Evolutionary conservation across 1,140 invertebrate genomes (phyloP).

Genomic region (Wiebesia pumilae): DNA sequence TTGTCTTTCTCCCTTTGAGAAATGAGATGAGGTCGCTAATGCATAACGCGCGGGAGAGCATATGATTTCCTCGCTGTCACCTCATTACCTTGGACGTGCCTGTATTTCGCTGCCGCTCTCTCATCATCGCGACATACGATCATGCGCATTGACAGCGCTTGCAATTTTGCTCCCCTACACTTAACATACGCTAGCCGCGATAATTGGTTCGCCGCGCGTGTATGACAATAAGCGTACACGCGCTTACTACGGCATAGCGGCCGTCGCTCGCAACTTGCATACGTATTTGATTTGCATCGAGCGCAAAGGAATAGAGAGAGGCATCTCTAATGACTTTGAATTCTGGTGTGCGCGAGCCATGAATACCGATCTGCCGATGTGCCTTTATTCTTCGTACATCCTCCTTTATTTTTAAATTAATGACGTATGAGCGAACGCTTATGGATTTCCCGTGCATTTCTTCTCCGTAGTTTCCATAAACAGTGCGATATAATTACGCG

Average conservation of each 20-base stretch:
- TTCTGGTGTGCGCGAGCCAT: neutral
- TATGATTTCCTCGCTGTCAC: conserved; percentile 55
- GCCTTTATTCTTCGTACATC: neutral
- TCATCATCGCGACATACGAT: conserved; percentile 57
- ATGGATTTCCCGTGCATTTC: too few relatives aligned
- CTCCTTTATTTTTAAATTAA: too few relatives aligned
- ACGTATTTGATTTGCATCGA: neutral
- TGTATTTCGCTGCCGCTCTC: conserved; percentile 64
- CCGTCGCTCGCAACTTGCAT: neutral
- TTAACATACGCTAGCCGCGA: conserved; percentile 56
- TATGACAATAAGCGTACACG: neutral
- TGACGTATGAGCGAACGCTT: too few relatives aligned
- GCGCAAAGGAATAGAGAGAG: neutral
- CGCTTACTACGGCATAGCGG: neutral
- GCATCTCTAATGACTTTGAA: neutral
- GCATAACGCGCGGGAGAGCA: neutral
- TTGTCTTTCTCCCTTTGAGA: neutral
- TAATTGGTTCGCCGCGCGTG: conserved; percentile 58
- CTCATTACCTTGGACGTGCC: conserved; percentile 67
- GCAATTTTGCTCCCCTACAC: conserved; percentile 41
- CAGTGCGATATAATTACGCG: too few relatives aligned
- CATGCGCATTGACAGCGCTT: neutral
- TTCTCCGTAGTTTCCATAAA: too few relatives aligned
- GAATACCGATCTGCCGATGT: neutral
- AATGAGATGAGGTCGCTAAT: neutral